Evolutionary conservation across 2,888 invertebrate genomes (phyloP), one percentile per base, ranked within the genome.

Genomic region (Apamea sordens): DNA sequence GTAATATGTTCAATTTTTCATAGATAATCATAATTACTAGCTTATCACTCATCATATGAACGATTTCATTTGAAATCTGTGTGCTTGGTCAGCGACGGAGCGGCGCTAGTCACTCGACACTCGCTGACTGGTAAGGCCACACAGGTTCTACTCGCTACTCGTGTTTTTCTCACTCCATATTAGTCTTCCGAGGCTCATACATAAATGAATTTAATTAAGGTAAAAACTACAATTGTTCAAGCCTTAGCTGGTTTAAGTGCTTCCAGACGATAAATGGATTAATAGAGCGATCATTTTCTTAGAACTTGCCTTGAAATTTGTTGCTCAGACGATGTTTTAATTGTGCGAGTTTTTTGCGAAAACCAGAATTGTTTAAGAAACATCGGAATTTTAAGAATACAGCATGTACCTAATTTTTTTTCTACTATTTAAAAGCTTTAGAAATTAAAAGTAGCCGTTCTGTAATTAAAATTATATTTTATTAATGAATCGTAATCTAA

Each of bases 101-200:
- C 88, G 92, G 92, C 92, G 93, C 93, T 93, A 92, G 95, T 88
- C 90, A 95, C 91, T 88, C 88, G 96, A 96, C 91, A 95, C 95
- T 91, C 80, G 89, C 86, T 90, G 80, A 91, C 92, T 90, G 89
- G 89, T 90, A 92, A 90, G 94, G 93, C 93, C 94, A 94, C 94
- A 94, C 93, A 93, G 85, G 92, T 88, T 91, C 90, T 86, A 87
- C 89, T 89, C 80, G 90, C 87, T 85, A 89, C 89, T 90, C 86
- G 88, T 90, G 90, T 92, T 92, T 94, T 93, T 92, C 90, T 92
- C 84, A 88, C 86, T 89, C 93, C 92, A 90, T 93, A 92, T 92
- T 90, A 84, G 93, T 90, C 88, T 89, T 80, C 87, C 82, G 85
- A 88, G 83, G 81, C 85, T 87, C 89, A 85, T 86, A 89, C 88